Percentiles rank a stretch among this genome's conserved stretches.
Evolutionary conservation across 1,140 invertebrate species (phyloP).

Genomic region (Zaprionus tsacasi): DNA sequence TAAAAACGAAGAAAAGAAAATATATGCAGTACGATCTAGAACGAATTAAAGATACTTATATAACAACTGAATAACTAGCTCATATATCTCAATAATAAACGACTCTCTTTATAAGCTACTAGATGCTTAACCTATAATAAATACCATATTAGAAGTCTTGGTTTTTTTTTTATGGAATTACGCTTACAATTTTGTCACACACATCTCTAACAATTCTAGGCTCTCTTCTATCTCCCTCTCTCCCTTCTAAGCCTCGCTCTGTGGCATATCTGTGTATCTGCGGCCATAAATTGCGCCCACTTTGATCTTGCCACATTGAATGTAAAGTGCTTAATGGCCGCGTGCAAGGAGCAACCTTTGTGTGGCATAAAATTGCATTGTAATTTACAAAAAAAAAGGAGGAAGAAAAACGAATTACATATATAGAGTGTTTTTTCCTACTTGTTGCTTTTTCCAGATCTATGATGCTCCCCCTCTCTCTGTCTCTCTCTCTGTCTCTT

Average conservation of each 20-base stretch:
- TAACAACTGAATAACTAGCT: not conserved
- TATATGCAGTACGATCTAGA: too few relatives aligned
- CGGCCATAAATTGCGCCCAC: slow-evolving; percentile 75
- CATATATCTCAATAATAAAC: not conserved
- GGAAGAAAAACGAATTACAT: slow-evolving; percentile 24
- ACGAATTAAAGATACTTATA: too few relatives aligned
- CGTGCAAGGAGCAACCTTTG: slow-evolving; percentile 65
- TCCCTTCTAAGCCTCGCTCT: slow-evolving; percentile 22
- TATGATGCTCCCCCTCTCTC: slow-evolving; percentile 41
- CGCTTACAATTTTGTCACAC: slow-evolving; percentile 10
- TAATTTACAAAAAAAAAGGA: slow-evolving; percentile 70
- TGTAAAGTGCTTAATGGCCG: slow-evolving; percentile 80
- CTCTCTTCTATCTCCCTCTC: not conserved
- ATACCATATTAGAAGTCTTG: not conserved
- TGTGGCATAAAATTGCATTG: slow-evolving; percentile 76
- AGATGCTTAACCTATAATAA: not conserved
- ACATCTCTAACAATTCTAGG: not conserved
- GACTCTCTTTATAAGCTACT: not conserved
- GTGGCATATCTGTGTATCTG: slow-evolving; percentile 61
- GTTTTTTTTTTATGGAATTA: slow-evolving; percentile 7
- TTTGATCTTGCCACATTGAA: slow-evolving; percentile 82
- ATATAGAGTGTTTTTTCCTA: slow-evolving; percentile 50
- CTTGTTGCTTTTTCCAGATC: slow-evolving; percentile 43
- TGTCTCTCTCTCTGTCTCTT: slow-evolving; percentile 11
- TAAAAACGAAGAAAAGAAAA: too few relatives aligned